Conservation (phyloP, 2,797 vertebrate genomes). For the Typhlichthys subterraneus region DNA sequence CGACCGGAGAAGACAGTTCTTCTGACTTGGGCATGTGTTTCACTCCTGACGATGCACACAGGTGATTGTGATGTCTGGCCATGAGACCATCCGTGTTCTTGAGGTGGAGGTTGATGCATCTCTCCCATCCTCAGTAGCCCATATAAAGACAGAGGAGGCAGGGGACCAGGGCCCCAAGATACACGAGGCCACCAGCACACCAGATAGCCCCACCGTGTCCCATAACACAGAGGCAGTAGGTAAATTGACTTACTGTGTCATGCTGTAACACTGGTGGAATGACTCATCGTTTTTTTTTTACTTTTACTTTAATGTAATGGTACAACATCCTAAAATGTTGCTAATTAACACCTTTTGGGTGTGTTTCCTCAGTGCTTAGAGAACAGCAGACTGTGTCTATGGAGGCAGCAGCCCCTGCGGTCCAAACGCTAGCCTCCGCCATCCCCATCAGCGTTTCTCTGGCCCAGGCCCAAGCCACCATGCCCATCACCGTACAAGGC, state of each 20-base stretch:
- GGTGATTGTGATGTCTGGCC: conserved; percentile 97
- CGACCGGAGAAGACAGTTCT: background rate
- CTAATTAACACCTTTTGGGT: conserved; percentile 11
- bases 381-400: conserved; percentile 75
- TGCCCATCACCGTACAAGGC: conserved; percentile 85
- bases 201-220: conserved; percentile 39
- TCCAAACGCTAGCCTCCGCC: conserved; percentile 66
- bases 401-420: conserved; percentile 60
- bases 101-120: conserved; percentile 89
- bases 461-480: conserved; percentile 76
- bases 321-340: conserved; percentile 25
- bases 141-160: conserved; percentile 61
- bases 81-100: conserved; percentile 93
- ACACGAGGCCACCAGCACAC: conserved; percentile 38
- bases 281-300: background rate
- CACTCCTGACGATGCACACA: conserved; percentile 48
- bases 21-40: conserved; percentile 2
- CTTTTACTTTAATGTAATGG: background rate
- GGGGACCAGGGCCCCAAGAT: conserved; percentile 47
- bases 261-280: background rate
- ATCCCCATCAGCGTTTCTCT: conserved; percentile 74
- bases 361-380: conserved; percentile 53
- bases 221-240: conserved; percentile 56
- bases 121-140: conserved; percentile 54
- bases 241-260: conserved; percentile 37